Base-by-base conservation (phyloP, 2,113 vertebrate species). In the Scomber japonicus region DNA sequence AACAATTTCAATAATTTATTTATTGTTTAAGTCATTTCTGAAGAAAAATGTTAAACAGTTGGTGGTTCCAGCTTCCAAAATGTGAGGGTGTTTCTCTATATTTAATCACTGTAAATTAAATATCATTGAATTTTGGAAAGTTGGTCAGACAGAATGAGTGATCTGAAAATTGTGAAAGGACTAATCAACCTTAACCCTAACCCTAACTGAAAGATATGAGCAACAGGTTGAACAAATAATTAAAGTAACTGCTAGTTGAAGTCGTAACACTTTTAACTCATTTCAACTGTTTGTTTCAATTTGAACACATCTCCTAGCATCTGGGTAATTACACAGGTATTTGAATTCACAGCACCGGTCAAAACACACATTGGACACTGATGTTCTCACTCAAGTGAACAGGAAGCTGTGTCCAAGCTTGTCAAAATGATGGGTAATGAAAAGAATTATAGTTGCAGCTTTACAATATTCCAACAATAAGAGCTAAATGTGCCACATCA, bases 1-100 rank as follows among this genome's bases (percentile, higher is more conserved):
- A 6, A 31, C 64, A 67, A 51, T 67, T 67, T 51, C 15, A 66
- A 50, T 67, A 51, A 67, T 67, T 13, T 11, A 21, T 40, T 45
- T n/a, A 63, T 45, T 35, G 35, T 35, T 45, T 51, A 15, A 35
- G 11, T 64, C 11, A 11, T 64, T 65, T 51, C 45, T 72, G 31
- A 73, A 31, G 8, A 21, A 21, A 21, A 21, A 21, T 21, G 21
- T 21, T 27, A 55, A 21, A 57, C 13, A 12, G 21, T 49, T 6
- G 17, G 13, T 3, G 59, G 11, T 71, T 51, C 14, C 21, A 27
- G 11, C 21, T 31, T 63, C 31, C 30, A 11, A 61, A 68, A 74
- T 48, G 15, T 31, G 16, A 66, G 48, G 11, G 50, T 17, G 35
- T 7, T 35, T 35, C 35, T 35, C 5, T 35, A 5, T 35, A 35